Evolutionary conservation across 2,113 vertebrate species (phyloP).

Genomic region (Accipiter virgatus): DNA sequence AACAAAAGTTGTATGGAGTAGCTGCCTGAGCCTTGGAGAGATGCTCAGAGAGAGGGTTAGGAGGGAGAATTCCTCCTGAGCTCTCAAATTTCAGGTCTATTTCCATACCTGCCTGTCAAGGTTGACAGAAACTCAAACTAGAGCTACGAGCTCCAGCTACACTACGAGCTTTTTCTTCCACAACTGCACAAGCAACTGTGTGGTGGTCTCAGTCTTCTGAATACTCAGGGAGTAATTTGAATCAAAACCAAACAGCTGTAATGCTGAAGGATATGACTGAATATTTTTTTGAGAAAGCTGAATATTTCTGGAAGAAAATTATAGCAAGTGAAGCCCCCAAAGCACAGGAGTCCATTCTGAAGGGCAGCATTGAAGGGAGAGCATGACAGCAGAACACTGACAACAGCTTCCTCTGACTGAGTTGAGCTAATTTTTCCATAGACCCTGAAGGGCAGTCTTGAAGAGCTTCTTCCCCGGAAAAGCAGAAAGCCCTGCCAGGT

Average conservation of each 20-base stretch:
- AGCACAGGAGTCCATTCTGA: background rate
- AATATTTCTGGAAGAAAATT: background rate
- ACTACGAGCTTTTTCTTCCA: background rate
- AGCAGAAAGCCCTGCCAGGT: background rate
- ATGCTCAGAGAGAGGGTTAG: background rate
- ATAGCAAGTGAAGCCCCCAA: background rate
- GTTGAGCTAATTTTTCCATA: background rate
- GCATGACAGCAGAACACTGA: background rate
- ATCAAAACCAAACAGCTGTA: background rate
- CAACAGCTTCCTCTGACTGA: background rate
- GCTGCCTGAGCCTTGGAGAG: background rate
- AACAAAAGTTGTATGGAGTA: background rate
- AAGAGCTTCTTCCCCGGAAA: background rate
- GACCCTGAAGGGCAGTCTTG: background rate
- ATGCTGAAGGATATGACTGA: background rate
- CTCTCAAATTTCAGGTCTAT: background rate
- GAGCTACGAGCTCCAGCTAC: background rate
- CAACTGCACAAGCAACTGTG: background rate
- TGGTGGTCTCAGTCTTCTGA: background rate
- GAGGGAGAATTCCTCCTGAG: background rate
- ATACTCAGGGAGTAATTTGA: background rate
- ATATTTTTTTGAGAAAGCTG: background rate
- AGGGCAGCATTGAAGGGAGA: background rate
- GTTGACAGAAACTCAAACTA: background rate
- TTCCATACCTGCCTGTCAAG: background rate